Evolutionary conservation across 2,113 vertebrate genomes (phyloP), one percentile per base, ranked within the genome.

Genomic region (Ginglymostoma cirratum): DNA sequence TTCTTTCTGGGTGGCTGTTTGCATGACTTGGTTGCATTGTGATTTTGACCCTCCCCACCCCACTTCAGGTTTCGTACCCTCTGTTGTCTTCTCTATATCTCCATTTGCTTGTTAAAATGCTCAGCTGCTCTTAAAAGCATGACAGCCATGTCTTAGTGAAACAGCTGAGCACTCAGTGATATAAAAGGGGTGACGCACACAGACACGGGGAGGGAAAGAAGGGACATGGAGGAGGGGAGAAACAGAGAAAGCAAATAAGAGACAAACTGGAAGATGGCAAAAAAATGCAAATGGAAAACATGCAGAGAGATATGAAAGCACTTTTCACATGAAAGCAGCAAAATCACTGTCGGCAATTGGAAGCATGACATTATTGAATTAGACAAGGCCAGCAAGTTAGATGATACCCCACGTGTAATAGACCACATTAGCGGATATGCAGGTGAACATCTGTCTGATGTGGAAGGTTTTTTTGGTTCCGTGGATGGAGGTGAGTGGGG

Each of bases 81-180:
- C 38, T 61, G 89, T 55, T 45, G 42, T n/a, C 89, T 61, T 92
- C 89, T 61, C 34, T 19, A 21, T 19, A 12, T 65, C 90, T 61
- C 90, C 55, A 93, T 65, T 52, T n/a, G 65, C 66, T 23, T 27
- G 42, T 94, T 94, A 94, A 45, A 94, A 94, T 69, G 66, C 38
- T 94, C 92, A 94, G 92, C 92, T 94, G 92, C n/a, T 94, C 65
- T 69, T 24, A 0, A 24, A 94, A 27, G 19, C 66, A 67, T 42
- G 38, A 21, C n/a, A 94, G 92, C 34, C 92, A 67, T 15, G 65
- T 38, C 66, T 45, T 27, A 14, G 23, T 69, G 65, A 23, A 94
- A 94, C 92, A 94, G 65, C 92, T 94, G 92, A 94, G 69, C 23
- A 69, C 42, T 94, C 38, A 69, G 38, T 83, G 80, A 83, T 45